Base-by-base conservation (phyloP, 2,888 invertebrate genomes). In the Frankliniella fusca region DNA sequence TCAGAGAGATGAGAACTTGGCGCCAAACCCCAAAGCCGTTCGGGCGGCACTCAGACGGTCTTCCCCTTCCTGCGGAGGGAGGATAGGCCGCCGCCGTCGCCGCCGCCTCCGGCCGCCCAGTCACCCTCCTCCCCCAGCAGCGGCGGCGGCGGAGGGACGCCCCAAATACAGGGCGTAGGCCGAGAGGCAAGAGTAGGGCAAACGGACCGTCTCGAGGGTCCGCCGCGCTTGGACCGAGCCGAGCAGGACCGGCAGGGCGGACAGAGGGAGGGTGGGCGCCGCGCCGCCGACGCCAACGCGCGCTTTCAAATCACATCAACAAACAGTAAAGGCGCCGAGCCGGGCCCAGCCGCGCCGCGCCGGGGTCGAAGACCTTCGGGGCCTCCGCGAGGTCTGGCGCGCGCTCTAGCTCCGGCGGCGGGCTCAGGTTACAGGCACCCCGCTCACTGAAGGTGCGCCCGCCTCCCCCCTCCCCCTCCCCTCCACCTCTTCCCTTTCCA, bases 111-210 rank as follows among this genome's bases (percentile, higher is more conserved):
- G 54, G 15, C 12, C 54, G 54, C 38, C 38, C 5, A 54, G 15
- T 15, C 54, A 54, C 15, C 61, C 61, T 61, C 61, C 61, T 18
- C 61, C 61, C 18, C 15, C 54, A 2, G 10, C n/a, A 7, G 9
- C 70, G 70, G 70, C 70, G 11, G 70, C n/a, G 70, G 70, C 70
- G 23, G 65, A 70, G 61, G 61, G 23, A 70, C 70, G 70, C n/a
- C 70, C 70, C n/a, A 23, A 23, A 70, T 70, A 70, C 23, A 70
- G 70, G 70, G 23, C 70, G 70, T 23, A 70, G 70, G 70, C 61
- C 61, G 10, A n/a, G 7, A 20, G 61, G 61, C 70, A 9, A 23
- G 70, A 70, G 23, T 70, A 70, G 70, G 70, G 23, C 70, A 70
- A 70, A 70, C 23, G 70, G 70, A 3, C 70, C 61, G 61, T 70